Evolutionary conservation across 2,797 vertebrate genomes (phyloP).

Genomic region (Decapterus maruadsi): DNA sequence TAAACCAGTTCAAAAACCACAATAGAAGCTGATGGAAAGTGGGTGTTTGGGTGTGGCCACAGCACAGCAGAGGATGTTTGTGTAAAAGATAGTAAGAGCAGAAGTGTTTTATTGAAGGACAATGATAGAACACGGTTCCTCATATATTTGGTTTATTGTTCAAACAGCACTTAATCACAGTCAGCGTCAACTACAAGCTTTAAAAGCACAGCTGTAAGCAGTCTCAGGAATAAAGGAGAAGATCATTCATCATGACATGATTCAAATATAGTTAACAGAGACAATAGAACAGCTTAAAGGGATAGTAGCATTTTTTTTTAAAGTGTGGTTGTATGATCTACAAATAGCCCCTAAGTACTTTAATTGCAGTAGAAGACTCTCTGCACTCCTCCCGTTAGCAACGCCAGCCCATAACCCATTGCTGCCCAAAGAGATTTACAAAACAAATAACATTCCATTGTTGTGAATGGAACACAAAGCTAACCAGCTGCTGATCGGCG

Average conservation of each 20-base stretch:
- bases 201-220: conserved; percentile 3
- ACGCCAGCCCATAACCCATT: too few relatives aligned
- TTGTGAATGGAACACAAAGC: too few relatives aligned
- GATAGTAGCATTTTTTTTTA: too few relatives aligned
- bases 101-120: conserved; percentile 11
- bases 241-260: background rate
- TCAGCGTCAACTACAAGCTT: background rate
- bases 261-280: background rate
- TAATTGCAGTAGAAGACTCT: too few relatives aligned
- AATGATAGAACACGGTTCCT: conserved; percentile 30
- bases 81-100: conserved; percentile 25
- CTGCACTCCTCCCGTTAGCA: too few relatives aligned
- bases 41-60: conserved; percentile 17
- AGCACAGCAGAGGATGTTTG: background rate
- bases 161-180: conserved; percentile 10
- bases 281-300: conserved; percentile 12
- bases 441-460: too few relatives aligned
- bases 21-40: background rate
- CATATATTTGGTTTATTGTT: conserved; percentile 25
- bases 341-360: too few relatives aligned
- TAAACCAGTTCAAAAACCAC: background rate
- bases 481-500: too few relatives aligned
- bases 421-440: too few relatives aligned
- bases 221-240: background rate
- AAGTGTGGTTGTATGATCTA: too few relatives aligned